phyloP scores from a whole-genome alignment of 2,113 vertebrate species.

The Urocynchramus pylzowi region DNA sequence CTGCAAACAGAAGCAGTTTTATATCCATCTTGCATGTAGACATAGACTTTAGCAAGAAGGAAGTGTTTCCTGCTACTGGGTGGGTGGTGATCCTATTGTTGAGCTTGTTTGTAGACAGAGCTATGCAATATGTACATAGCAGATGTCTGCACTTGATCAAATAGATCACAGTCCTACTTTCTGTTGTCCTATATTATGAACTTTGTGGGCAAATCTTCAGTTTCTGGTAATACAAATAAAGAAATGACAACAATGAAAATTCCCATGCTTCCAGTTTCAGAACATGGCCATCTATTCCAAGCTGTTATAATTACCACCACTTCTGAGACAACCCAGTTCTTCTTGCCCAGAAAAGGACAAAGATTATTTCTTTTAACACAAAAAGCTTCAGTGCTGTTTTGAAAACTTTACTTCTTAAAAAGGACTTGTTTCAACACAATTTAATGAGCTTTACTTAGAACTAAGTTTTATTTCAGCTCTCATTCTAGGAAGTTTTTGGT shows the following conservation, averaged over 20 bases:
- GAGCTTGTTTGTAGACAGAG: background rate
- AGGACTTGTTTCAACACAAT: background rate
- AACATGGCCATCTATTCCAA: background rate
- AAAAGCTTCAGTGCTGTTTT: background rate
- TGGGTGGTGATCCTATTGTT: background rate
- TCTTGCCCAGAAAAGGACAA: constrained; percentile 21
- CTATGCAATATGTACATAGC: background rate
- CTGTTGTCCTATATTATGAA: background rate
- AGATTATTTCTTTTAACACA: background rate
- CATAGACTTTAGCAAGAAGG: background rate
- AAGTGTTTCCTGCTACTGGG: background rate
- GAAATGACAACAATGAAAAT: background rate
- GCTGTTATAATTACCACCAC: background rate
- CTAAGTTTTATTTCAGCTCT: background rate
- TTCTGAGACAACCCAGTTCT: background rate
- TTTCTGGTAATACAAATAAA: background rate
- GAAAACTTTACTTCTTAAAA: background rate
- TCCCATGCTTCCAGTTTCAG: background rate
- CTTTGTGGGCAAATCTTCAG: background rate
- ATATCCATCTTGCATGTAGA: background rate
- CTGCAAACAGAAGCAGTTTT: background rate
- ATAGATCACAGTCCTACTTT: background rate
- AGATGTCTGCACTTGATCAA: background rate
- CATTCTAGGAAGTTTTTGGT: background rate
- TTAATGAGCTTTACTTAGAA: background rate